Evolutionary conservation across 2,113 vertebrate species (phyloP), one percentile per base, ranked within the genome.

Genomic region (Alces alces): DNA sequence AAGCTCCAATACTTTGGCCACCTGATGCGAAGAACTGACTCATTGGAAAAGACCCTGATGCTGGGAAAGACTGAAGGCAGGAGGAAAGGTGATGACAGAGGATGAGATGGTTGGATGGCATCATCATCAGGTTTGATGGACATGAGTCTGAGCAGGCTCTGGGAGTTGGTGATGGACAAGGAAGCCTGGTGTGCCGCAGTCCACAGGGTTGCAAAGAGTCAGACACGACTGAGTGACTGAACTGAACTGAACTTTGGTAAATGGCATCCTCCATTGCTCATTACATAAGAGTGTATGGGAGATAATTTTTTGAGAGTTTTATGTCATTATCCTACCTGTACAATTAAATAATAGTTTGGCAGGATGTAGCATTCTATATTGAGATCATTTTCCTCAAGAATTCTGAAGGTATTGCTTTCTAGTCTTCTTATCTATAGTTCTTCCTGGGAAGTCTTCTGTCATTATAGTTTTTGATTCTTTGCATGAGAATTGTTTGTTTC

Each of bases 351-450:
- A 80, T 5, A 84, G n/a, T 87, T 93, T 90, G 57, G 16, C 80
- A 94, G 19, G 79, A 45, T 90, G 90, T 30, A 92, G 19, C 95
- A 90, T 80, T 94, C 52, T 70, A 61, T 52, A 92, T 55, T 73
- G 52, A 94, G 90, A 88, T 88, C 3, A 94, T 54, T 83, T 87
- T 6, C 82, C 36, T 43, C 43, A 39, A 64, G 64, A 94, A 87
- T 92, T 90, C 19, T 82, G 43, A 55, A 95, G 8, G 25, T 50
- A 54, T 27, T 89, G 5, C n/a, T 61, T 80, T 70, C 85, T 21
- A 91, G 64, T 70, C 30, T 84, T 73, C 27, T 86, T 78, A 85
- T 87, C 88, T 61, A 88, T 3, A 85, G 19, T 47, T 66, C 23
- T 83, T 91, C 25, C 39, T 83, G 30, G 43, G 70, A 94, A 85